Evolutionary conservation across 2,797 vertebrate genomes (phyloP), one percentile per base, ranked within the genome.

Genomic region (Petrocephalus sullivani): DNA sequence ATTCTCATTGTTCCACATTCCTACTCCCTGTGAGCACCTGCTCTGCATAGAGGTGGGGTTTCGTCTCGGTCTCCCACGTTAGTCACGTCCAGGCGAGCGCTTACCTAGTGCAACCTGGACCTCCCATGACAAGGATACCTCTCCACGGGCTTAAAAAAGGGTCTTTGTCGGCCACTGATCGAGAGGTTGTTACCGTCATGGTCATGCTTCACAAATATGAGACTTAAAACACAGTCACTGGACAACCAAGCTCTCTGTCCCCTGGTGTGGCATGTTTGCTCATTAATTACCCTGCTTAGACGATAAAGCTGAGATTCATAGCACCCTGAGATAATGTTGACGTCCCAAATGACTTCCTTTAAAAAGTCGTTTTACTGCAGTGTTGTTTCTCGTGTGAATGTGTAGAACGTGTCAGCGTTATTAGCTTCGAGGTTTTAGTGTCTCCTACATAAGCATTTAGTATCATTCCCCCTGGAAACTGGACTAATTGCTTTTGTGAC

Each of bases 21-120:
- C 94, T 33, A 8, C 94, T 23, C 87, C 91, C 90, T 94, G 90
- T 91, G 91, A 94, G 94, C 95, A 96, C 95, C 95, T 96, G 96
- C 88, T 89, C 21, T 53, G 41, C n/a, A 0, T 2, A 10, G 41
- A 21, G 49, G 7, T 7, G 19, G 81, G 3, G 89, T 91, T 90
- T 91, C 87, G 90, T 90, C 89, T 89, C 56, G 60, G 67, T 21
- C 91, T 91, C 88, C 89, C 82, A 88, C 90, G 90, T 88, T 88
- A 88, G 88, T 91, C 41, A 89, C 53, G 90, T 91, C 58, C 75
- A 82, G 88, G 81, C 90, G 89, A 90, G 88, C 85, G 1, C 14
- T 12, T 14, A 8, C 54, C 28, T 19, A 9, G 46, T 4, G 19
- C 7, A 82, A 49, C 8, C 46, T 0, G n/a, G 9, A 14, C 78